Conservation (phyloP, 2,888 invertebrate species). For the Ligdia adustata region DNA sequence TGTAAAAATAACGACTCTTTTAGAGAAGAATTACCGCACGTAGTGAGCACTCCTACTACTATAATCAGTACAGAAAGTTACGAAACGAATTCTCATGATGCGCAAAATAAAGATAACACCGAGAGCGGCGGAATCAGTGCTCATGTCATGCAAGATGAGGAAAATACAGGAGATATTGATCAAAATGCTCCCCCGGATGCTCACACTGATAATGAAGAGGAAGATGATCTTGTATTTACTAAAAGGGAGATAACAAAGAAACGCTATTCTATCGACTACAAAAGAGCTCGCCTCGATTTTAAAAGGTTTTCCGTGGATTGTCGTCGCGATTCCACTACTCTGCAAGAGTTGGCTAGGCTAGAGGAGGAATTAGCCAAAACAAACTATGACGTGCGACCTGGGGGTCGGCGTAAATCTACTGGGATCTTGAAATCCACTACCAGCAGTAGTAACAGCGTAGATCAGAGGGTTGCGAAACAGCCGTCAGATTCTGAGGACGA, state of each 20-base stretch:
- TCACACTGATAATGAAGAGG: conserved; percentile 51
- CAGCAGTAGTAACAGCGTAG: conserved; percentile 62
- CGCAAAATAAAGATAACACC: background rate
- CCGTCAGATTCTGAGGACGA: conserved; percentile 77
- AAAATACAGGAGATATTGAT: conserved; percentile 33
- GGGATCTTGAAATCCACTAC: conserved; percentile 76
- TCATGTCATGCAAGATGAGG: conserved; percentile 3
- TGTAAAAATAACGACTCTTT: conserved; percentile 32
- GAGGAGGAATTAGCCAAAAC: conserved; percentile 73
- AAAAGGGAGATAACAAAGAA: conserved; percentile 66
- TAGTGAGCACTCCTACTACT: background rate
- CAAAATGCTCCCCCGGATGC: conserved; percentile 49
- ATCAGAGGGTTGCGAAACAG: conserved; percentile 52
- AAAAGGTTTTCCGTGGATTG: conserved; percentile 76
- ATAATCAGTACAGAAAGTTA: conserved; percentile 1
- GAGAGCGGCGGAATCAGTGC: conserved; percentile 1
- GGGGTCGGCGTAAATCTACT: conserved; percentile 69
- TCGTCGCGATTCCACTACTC: conserved; percentile 66
- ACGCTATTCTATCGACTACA: conserved; percentile 74
- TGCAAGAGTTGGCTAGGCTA: conserved; percentile 67
- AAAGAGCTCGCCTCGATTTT: conserved; percentile 66
- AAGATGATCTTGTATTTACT: conserved; percentile 55
- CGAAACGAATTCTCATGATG: background rate
- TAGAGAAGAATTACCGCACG: conserved; percentile 3
- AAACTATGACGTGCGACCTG: conserved; percentile 66